phyloP scores from a whole-genome alignment of 2,113 vertebrate genomes.

The Nothocercus julius region DNA sequence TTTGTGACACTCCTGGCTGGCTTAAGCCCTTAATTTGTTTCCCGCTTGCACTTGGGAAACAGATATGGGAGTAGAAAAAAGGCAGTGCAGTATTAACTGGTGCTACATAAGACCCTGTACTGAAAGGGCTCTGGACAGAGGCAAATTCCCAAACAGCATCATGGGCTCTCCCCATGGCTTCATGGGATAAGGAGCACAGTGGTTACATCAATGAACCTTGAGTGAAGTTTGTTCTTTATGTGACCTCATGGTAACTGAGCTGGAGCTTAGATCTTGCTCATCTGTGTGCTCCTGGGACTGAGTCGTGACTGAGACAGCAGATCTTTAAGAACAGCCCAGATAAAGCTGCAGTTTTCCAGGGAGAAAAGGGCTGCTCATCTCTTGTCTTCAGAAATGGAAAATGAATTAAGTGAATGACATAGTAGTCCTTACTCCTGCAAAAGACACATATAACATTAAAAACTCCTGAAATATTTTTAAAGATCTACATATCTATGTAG shows the following conservation, averaged over 20 bases:
- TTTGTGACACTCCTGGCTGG: not conserved
- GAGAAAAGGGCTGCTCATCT: not conserved
- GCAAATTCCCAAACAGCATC: not conserved
- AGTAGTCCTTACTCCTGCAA: not conserved
- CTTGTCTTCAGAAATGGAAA: not conserved
- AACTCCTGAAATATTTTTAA: not conserved
- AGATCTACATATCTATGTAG: not conserved
- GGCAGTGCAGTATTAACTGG: fast-evolving
- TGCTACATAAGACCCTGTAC: not conserved
- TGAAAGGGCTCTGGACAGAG: not conserved
- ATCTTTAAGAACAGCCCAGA: not conserved
- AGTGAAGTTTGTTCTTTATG: not conserved
- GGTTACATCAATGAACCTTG: not conserved
- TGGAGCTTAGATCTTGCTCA: not conserved
- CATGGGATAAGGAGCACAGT: not conserved
- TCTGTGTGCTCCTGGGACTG: not conserved
- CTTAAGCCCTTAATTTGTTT: not conserved
- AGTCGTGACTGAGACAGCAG: not conserved
- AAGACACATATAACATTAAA: not conserved
- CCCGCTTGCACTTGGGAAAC: not conserved
- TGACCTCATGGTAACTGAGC: not conserved
- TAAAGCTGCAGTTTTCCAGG: not conserved
- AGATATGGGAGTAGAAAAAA: not conserved
- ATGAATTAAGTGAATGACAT: not conserved
- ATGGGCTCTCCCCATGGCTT: not conserved